A percentile compares a stretch with the other conserved stretches of the same genome.
These are phyloP conservation scores for Tetraneura akinire DNA, from an alignment of 1,140 invertebrate genomes.

Conservation along the genomic window DNA sequence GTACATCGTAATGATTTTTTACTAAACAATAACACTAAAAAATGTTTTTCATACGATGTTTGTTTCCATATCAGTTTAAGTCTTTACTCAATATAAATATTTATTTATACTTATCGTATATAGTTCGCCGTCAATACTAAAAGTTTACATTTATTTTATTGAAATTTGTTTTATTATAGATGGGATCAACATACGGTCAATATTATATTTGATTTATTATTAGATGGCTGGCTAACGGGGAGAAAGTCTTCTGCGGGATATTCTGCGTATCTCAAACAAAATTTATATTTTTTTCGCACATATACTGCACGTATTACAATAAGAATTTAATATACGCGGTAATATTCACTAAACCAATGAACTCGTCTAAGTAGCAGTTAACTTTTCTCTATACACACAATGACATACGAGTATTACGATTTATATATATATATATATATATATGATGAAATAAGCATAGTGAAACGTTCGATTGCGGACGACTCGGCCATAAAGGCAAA, in stretches of 20 bases:
- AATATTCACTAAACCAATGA: conserved; percentile 17
- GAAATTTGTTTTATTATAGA: neutral
- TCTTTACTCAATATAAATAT: no score
- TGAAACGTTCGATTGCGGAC: neutral
- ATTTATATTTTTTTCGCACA: conserved; percentile 2
- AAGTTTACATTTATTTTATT: neutral
- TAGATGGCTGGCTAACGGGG: neutral
- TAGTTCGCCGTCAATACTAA: no score
- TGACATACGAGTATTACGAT: no score
- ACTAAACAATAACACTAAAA: no score
- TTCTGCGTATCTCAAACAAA: conserved; percentile 23
- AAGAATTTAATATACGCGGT: conserved; percentile 3
- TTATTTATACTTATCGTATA: neutral
- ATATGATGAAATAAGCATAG: neutral
- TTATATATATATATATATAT: neutral
- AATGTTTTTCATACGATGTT: no score
- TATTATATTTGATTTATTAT: conserved; percentile 42
- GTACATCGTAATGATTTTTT: no score
- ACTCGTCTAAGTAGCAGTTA: conserved; percentile 27
- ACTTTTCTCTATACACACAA: conserved; percentile 3
- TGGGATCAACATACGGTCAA: neutral
- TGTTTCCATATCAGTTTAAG: no score
- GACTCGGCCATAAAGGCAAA: neutral
- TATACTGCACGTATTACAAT: neutral
- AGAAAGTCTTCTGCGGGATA: conserved; percentile 30